Evolutionary conservation across 2,113 vertebrate species (phyloP).

Genomic region (Mola mola): DNA sequence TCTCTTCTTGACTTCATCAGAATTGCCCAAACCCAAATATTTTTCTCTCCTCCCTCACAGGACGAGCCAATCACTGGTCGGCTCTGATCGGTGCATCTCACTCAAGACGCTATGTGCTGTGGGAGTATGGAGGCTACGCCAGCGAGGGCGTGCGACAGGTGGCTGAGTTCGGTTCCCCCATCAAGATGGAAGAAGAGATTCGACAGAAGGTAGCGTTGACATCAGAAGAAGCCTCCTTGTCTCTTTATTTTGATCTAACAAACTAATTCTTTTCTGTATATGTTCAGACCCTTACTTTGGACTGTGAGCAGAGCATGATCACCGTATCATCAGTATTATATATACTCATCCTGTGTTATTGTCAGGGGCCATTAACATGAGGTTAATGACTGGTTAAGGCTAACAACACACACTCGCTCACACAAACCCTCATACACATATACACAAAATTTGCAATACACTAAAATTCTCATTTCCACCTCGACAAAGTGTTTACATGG

Average conservation of each 20-base stretch:
- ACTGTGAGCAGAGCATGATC: no score
- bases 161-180: constrained; percentile 93
- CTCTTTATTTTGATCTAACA: neutral
- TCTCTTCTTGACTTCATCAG: neutral
- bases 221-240: neutral
- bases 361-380: no score
- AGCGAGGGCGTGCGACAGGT: constrained; percentile 96
- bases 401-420: constrained; percentile 17
- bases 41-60: constrained; percentile 66
- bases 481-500: constrained; percentile 18
- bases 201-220: constrained; percentile 88
- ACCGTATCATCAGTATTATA: no score
- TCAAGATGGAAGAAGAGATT: constrained; percentile 99
- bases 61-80: constrained; percentile 97
- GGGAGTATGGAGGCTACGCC: constrained; percentile 95
- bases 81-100: constrained; percentile 96
- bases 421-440: no score
- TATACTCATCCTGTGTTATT: no score
- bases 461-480: constrained; percentile 44
- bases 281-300: no score
- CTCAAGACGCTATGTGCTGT: constrained; percentile 90
- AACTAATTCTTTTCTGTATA: no score
- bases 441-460: neutral
- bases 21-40: neutral
- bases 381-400: constrained; percentile 53